Percentiles rank a stretch among this genome's conserved stretches.
Evolutionary conservation across 2,888 invertebrate species (phyloP).

Genomic region (Psylliodes chrysocephalus): DNA sequence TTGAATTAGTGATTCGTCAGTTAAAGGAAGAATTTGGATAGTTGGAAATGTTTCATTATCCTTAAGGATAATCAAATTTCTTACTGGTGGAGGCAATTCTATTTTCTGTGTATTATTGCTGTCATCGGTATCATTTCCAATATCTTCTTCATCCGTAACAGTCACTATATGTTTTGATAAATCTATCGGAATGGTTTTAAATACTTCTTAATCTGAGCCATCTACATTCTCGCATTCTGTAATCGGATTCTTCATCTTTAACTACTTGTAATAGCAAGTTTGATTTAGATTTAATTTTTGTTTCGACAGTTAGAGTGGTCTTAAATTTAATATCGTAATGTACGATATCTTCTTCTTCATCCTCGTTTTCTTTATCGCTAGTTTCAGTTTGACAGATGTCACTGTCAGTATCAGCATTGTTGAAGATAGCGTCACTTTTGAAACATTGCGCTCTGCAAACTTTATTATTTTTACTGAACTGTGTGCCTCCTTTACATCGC

Average conservation of each 20-base stretch:
- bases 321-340: constrained; percentile 22
- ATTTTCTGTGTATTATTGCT: constrained; percentile 46
- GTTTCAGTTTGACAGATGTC: constrained; percentile 43
- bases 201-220: constrained; percentile 53
- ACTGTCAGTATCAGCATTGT: constrained; percentile 48
- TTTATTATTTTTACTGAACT: constrained; percentile 28
- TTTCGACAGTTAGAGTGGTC: neutral
- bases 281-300: neutral
- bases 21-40: constrained; percentile 63
- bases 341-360: neutral
- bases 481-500: constrained; percentile 44
- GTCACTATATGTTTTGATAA: constrained; percentile 53
- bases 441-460: constrained; percentile 14
- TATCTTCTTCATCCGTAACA: constrained; percentile 50
- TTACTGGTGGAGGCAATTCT: constrained; percentile 62
- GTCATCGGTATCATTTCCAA: constrained; percentile 45
- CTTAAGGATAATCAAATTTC: constrained; percentile 62
- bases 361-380: constrained; percentile 30
- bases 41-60: constrained; percentile 57
- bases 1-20: constrained; percentile 52
- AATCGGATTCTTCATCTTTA: constrained; percentile 56
- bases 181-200: constrained; percentile 58
- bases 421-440: constrained; percentile 21
- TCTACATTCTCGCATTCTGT: constrained; percentile 67
- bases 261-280: constrained; percentile 34